Evolutionary conservation across 2,113 vertebrate species (phyloP).

Genomic region (Siniperca chuatsi): DNA sequence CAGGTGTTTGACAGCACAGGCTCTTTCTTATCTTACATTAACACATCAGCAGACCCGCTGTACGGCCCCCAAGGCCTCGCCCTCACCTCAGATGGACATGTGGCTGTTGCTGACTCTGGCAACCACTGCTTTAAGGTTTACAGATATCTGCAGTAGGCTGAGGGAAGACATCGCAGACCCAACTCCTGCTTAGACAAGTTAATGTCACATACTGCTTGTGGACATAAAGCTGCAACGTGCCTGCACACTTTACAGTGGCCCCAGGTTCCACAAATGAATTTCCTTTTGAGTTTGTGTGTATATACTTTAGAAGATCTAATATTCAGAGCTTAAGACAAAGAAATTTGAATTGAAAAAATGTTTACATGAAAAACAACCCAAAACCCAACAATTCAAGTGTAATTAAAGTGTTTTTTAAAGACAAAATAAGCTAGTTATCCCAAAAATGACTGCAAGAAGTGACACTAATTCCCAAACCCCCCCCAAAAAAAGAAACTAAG

Average conservation of each 20-base stretch:
- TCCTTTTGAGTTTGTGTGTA: conserved; percentile 13
- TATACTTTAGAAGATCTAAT: not conserved
- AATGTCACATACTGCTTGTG: conserved; percentile 8
- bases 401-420: not conserved
- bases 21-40: conserved; percentile 97
- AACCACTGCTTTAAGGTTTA: conserved; percentile 99
- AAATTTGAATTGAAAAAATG: not conserved
- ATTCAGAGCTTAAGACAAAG: conserved; percentile 7
- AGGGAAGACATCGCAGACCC: not conserved
- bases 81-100: conserved; percentile 95
- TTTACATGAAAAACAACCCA: not conserved
- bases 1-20: conserved; percentile 97
- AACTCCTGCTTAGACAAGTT: conserved; percentile 8
- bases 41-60: conserved; percentile 95
- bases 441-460: not conserved
- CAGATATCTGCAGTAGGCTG: conserved; percentile 93
- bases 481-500: not conserved
- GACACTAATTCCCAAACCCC: not conserved
- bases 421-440: not conserved
- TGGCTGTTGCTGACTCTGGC: conserved; percentile 95
- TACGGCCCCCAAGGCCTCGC: conserved; percentile 96
- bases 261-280: not conserved
- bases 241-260: conserved; percentile 15
- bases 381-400: not conserved
- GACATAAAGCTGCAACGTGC: conserved; percentile 39